These are phyloP conservation scores for Sarotherodon lohbergeri DNA, from an alignment of 2,113 vertebrate species.

Conservation along the genomic window DNA sequence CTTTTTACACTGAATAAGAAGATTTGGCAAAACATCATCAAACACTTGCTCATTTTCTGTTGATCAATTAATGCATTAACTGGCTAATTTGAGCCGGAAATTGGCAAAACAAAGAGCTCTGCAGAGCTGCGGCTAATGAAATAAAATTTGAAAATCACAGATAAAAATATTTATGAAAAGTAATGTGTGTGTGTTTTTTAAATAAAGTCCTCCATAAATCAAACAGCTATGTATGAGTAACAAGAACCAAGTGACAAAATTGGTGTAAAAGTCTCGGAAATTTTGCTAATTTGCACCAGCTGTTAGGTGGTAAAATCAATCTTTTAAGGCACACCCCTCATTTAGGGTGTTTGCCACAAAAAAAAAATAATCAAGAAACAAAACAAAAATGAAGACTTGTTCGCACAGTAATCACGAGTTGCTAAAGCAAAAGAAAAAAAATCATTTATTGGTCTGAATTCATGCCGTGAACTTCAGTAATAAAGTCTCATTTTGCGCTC, in stretches of 20 bases:
- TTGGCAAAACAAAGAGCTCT: neutral
- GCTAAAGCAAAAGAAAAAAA: neutral
- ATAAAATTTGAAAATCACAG: neutral
- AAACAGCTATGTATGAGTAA: neutral
- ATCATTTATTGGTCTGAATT: neutral
- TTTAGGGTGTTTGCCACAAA: neutral
- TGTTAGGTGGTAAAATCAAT: slow-evolving; percentile 12
- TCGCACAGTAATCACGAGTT: neutral
- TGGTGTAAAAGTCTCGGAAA: neutral
- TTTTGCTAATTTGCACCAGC: slow-evolving; percentile 17
- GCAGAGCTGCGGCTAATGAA: neutral
- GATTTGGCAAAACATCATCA: neutral
- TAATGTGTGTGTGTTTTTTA: neutral
- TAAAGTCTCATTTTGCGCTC: slow-evolving; percentile 4
- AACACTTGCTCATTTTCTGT: neutral
- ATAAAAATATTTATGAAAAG: neutral
- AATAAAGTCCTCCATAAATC: neutral
- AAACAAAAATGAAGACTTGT: neutral
- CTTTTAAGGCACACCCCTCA: neutral
- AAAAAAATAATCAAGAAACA: neutral
- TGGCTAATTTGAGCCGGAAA: neutral
- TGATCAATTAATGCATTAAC: neutral
- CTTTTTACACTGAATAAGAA: neutral
- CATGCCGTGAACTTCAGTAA: neutral
- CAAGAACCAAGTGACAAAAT: neutral